A percentile compares a stretch with the other conserved stretches of the same genome.
These are phyloP conservation scores for Anaspis maculata DNA, from an alignment of 2,888 invertebrate genomes.

Conservation along the genomic window DNA sequence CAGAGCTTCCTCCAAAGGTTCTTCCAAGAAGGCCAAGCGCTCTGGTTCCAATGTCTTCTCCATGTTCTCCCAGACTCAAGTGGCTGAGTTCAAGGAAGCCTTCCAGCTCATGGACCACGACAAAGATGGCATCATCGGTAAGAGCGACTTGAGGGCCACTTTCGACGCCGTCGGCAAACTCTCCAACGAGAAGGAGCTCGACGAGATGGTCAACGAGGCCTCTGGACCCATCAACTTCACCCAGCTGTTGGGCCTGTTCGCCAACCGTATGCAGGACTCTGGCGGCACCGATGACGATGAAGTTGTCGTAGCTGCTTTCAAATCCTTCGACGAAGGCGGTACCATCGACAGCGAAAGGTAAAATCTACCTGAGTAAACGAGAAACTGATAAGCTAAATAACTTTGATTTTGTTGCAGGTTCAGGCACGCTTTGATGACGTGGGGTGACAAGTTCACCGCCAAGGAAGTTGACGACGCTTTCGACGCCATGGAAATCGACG, in stretches of 20 bases:
- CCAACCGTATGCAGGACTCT: conserved; percentile 84
- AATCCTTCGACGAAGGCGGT: conserved; percentile 82
- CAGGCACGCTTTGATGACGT: conserved; percentile 86
- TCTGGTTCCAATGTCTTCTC: conserved; percentile 94
- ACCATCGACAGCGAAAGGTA: conserved; percentile 80
- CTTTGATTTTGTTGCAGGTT: conserved; percentile 46
- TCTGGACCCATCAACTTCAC: conserved; percentile 92
- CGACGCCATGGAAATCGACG: conserved; percentile 89
- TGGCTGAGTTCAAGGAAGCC: conserved; percentile 91
- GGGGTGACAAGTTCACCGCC: conserved; percentile 85
- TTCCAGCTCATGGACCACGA: conserved; percentile 95
- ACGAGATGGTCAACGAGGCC: conserved; percentile 80
- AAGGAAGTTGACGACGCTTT: conserved; percentile 87
- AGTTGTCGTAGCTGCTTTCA: conserved; percentile 86
- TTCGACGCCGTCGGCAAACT: conserved; percentile 89
- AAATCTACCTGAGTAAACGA: conserved; percentile 12
- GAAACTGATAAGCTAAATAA: too few species aligned
- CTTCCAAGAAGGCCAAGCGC: conserved; percentile 75
- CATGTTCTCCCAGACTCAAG: conserved; percentile 94
- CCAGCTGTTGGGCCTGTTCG: conserved; percentile 85
- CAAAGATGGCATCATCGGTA: conserved; percentile 69
- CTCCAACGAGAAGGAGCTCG: conserved; percentile 83
- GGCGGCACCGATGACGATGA: conserved; percentile 84
- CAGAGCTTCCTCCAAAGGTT: conserved; percentile 74
- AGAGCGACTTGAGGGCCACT: conserved; percentile 83